A percentile compares a stretch with the other conserved stretches of the same genome.
phyloP scores from a whole-genome alignment of 2,888 invertebrate species.

The Chrysolina haemoptera region DNA sequence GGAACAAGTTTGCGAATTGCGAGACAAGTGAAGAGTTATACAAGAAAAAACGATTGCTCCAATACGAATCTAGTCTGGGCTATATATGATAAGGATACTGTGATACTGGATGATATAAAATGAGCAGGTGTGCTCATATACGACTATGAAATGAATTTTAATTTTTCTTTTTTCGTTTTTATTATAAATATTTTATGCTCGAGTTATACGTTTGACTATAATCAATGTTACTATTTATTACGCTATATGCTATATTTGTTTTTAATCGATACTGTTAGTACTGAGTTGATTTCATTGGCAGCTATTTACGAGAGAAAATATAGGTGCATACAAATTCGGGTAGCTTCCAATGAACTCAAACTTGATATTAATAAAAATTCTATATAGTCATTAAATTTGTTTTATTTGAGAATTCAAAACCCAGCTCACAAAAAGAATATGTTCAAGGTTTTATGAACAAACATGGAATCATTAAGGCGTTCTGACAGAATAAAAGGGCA shows the following conservation, averaged over 20 bases:
- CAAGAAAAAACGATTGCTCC: constrained; percentile 35
- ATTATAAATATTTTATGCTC: constrained; percentile 34
- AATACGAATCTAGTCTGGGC: constrained; percentile 48
- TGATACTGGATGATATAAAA: constrained; percentile 57
- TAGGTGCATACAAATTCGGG: constrained; percentile 56
- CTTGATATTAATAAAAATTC: constrained; percentile 25
- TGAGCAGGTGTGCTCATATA: constrained; percentile 46
- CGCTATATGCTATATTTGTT: constrained; percentile 52
- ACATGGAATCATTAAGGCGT: too few species aligned
- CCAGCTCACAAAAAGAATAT: too few species aligned
- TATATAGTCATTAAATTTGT: not conserved
- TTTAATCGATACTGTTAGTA: constrained; percentile 38
- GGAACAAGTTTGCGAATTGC: constrained; percentile 55
- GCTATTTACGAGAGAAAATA: constrained; percentile 56
- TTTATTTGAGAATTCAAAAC: constrained; percentile 1
- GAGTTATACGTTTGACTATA: constrained; percentile 49
- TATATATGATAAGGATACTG: constrained; percentile 56
- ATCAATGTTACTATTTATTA: constrained; percentile 49
- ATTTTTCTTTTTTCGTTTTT: constrained; percentile 33
- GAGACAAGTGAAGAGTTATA: constrained; percentile 44
- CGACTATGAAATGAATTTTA: constrained; percentile 44
- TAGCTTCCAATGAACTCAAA: constrained; percentile 22
- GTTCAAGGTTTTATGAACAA: too few species aligned
- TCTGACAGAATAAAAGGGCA: too few species aligned
- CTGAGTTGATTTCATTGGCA: constrained; percentile 30